These are phyloP conservation scores for Mamestra configurata DNA, from an alignment of 1,140 invertebrate species.

Conservation along the genomic window DNA sequence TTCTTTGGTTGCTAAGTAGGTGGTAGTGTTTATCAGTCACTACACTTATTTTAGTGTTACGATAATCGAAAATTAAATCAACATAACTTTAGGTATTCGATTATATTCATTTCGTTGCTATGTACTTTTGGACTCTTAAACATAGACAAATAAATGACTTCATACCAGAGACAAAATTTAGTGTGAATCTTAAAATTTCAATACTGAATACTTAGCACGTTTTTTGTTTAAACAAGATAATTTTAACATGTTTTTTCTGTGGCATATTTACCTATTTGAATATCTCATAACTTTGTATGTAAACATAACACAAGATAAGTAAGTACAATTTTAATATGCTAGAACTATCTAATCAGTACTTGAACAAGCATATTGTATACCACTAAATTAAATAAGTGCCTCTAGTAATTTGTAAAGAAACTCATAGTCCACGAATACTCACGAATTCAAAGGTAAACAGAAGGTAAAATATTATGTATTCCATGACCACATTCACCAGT, in stretches of 20 bases:
- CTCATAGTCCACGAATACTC: no score
- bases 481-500: no score
- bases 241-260: conserved; percentile 15
- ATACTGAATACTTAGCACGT: conserved; percentile 22
- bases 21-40: conserved; percentile 28
- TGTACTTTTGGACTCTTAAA: background rate
- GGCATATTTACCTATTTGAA: conserved; percentile 15
- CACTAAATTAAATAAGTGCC: background rate
- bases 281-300: conserved; percentile 34
- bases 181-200: conserved; percentile 9
- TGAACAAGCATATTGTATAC: background rate
- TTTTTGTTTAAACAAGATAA: conserved; percentile 17
- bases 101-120: background rate
- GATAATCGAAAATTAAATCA: conserved; percentile 22
- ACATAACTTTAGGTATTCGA: background rate
- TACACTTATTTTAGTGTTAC: conserved; percentile 19
- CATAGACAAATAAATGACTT: conserved; percentile 3
- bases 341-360: conserved; percentile 31
- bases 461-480: no score
- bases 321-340: conserved; percentile 22
- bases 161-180: background rate
- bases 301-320: conserved; percentile 28
- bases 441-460: no score
- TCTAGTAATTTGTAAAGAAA: background rate
- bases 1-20: conserved; percentile 27